Evolutionary conservation across 2,113 vertebrate genomes (phyloP).

Genomic region (Oncorhynchus masou): DNA sequence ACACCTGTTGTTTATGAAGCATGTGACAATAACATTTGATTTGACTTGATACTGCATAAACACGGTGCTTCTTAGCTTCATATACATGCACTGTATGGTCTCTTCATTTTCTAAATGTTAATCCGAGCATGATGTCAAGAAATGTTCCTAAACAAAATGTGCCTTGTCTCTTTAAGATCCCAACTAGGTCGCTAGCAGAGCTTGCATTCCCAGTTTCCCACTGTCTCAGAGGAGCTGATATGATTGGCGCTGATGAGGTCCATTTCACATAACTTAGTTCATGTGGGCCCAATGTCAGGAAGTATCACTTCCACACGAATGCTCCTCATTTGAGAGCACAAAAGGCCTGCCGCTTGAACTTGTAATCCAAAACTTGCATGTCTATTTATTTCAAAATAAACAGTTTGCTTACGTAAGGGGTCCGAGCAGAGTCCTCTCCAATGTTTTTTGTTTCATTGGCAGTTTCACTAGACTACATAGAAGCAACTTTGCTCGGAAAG

Average conservation of each 20-base stretch:
- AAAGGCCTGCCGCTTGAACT: slow-evolving; percentile 22
- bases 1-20: too few relatives aligned
- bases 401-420: background rate
- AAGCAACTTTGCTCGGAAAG: background rate
- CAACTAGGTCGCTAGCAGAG: slow-evolving; percentile 53
- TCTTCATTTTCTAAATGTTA: background rate
- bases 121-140: too few relatives aligned
- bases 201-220: slow-evolving; percentile 25
- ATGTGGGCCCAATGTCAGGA: slow-evolving; percentile 58
- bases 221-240: slow-evolving; percentile 44
- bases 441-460: background rate
- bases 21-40: too few relatives aligned
- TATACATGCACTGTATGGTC: background rate
- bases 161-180: slow-evolving; percentile 59
- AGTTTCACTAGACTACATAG: background rate
- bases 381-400: slow-evolving; percentile 33
- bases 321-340: slow-evolving; percentile 27
- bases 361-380: slow-evolving; percentile 28
- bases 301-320: slow-evolving; percentile 53
- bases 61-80: background rate
- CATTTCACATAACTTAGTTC: slow-evolving; percentile 59
- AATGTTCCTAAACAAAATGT: background rate
- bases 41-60: background rate
- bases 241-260: slow-evolving; percentile 64
- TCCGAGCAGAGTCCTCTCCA: background rate